A percentile compares a stretch with the other conserved stretches of the same genome.
These are phyloP conservation scores for Xerus rutilus DNA, from an alignment of 2,797 vertebrate genomes.

Conservation along the genomic window DNA sequence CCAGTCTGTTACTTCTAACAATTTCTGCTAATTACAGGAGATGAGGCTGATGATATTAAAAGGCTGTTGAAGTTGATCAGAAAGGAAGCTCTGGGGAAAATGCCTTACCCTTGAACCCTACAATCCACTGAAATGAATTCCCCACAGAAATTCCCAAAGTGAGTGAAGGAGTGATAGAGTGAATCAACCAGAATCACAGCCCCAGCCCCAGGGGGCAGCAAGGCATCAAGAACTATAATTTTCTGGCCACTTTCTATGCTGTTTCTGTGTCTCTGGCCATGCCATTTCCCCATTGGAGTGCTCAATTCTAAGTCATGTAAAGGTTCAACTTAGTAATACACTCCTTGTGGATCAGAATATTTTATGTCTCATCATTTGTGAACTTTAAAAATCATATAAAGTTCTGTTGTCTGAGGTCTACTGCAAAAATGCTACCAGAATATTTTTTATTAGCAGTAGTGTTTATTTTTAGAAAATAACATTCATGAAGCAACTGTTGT, in stretches of 20 bases:
- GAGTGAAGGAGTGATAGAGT: neutral
- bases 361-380: neutral
- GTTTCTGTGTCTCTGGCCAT: neutral
- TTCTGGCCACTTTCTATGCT: neutral
- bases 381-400: neutral
- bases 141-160: neutral
- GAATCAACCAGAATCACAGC: neutral
- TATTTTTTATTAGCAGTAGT: neutral
- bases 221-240: neutral
- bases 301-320: neutral
- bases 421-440: neutral
- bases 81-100: neutral
- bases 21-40: neutral
- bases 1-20: neutral
- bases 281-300: neutral
- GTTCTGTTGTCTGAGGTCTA: neutral
- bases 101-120: neutral
- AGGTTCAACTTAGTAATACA: neutral
- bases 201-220: neutral
- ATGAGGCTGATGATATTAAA: neutral
- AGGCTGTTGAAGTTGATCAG: neutral
- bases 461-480: neutral
- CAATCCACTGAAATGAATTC: neutral
- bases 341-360: neutral
- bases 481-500: neutral